Base-by-base conservation (phyloP, 1,140 invertebrate genomes). In the Parasteatoda tepidariorum region DNA sequence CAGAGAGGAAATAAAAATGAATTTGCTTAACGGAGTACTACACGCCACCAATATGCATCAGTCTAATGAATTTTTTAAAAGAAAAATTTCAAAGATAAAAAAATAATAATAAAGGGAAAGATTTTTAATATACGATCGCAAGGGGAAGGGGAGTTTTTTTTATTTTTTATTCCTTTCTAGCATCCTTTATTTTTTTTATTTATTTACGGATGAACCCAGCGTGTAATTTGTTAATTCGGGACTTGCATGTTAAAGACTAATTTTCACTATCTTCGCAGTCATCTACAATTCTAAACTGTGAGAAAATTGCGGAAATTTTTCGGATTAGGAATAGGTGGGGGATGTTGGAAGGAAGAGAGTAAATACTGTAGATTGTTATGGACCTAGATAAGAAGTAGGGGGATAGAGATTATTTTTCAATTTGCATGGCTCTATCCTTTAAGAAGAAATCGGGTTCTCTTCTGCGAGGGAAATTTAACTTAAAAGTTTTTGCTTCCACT, bases 181-280 rank as follows among this genome's bases (percentile, higher is more conserved):
- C 38, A 2, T 48, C 38, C 4, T 48, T 48, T 13, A 13, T 15
- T 64, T 30, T 64, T 3, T n/a, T 15, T 31, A 22, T 61, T 75
- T 75, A 61, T 75, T 75, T 61, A 18, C 30, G 28, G 9, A 57
- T 66, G 38, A 57, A 9, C 26, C 26, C 15, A 31, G n/a, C 38
- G 31, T 79, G 76, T 79, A 79, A 79, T 79, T 68, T 79, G 76
- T 79, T 79, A 79, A 79, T 79, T 79, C 76, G 38, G 31, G 76
- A 26, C 31, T 79, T 38, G 76, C 76, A 79, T 79, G 76, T 68
- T 79, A 79, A 79, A 64, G 68, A 67, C 76, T 79, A 79, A 79
- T 79, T 79, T 79, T 79, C 76, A 68, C 76, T 34, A 79, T 54
- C 64, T 59, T 15, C 59, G 74, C 33, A 57, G 41, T 79, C 59